phyloP scores from a whole-genome alignment of 2,113 vertebrate species.

The Podarcis cretensis region DNA sequence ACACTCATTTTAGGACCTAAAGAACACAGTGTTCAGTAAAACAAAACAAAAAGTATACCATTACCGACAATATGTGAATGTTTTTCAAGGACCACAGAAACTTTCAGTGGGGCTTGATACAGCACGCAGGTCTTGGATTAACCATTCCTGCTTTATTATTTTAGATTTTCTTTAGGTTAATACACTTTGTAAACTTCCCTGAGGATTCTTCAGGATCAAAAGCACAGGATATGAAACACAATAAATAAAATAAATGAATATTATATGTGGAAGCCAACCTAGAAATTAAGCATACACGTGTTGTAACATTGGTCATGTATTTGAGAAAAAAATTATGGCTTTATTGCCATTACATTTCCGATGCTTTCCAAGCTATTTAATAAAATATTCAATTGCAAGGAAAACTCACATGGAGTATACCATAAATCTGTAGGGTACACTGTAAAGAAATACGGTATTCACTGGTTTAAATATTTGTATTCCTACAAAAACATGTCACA shows the following conservation, averaged over 20 bases:
- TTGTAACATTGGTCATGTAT: background rate
- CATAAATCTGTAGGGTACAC: background rate
- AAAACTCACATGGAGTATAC: background rate
- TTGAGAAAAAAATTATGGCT: background rate
- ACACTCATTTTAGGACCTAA: too few relatives aligned
- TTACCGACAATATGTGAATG: too few relatives aligned
- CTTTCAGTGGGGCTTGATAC: too few relatives aligned
- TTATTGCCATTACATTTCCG: slow-evolving; percentile 1
- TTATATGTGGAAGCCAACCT: background rate
- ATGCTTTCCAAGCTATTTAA: background rate
- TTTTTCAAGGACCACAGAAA: too few relatives aligned
- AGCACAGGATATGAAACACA: background rate
- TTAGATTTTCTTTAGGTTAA: background rate
- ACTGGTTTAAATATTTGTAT: background rate
- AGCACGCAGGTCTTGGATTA: too few relatives aligned
- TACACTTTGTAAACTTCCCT: background rate
- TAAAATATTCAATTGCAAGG: background rate
- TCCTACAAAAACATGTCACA: slow-evolving; percentile 7
- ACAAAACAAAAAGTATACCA: too few relatives aligned
- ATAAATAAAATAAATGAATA: background rate
- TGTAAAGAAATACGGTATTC: background rate
- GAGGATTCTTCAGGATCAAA: background rate
- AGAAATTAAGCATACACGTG: background rate
- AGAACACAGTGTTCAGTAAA: too few relatives aligned
- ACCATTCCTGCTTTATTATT: background rate